A percentile compares a stretch with the other conserved stretches of the same genome.
phyloP scores from a whole-genome alignment of 37 sponge, comb jelly and placozoan species.

The Agelas oroides region DNA sequence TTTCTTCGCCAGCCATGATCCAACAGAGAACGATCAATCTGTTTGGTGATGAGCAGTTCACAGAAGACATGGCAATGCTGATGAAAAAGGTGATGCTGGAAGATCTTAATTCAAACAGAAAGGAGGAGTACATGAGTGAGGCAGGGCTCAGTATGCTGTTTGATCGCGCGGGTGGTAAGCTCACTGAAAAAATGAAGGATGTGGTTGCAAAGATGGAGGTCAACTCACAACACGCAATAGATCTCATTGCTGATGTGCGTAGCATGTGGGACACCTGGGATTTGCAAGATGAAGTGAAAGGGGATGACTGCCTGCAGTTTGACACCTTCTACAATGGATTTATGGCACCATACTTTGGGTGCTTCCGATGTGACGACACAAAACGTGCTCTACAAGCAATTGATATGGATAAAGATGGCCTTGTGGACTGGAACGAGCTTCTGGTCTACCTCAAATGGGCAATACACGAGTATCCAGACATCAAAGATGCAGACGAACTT shows the following conservation, averaged over 20 bases:
- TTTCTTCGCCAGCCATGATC: conserved; percentile 79
- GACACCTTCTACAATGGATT: conserved; percentile 59
- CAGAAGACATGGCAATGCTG: conserved; percentile 28
- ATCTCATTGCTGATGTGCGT: conserved; percentile 63
- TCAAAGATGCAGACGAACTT: conserved; percentile 49
- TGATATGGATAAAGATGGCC: conserved; percentile 79
- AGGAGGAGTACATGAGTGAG: conserved; percentile 86
- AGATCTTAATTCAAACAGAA: conserved; percentile 61
- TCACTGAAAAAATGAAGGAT: conserved; percentile 60
- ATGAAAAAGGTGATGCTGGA: conserved; percentile 81
- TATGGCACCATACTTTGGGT: conserved; percentile 85
- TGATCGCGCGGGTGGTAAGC: conserved; percentile 76
- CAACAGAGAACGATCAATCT: conserved; percentile 45
- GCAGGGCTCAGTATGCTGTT: conserved; percentile 69
- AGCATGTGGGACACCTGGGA: conserved; percentile 79
- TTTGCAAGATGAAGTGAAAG: conserved; percentile 28
- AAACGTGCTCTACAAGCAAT: conserved; percentile 50
- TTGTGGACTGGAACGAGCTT: conserved; percentile 83
- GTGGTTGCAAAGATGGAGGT: conserved; percentile 52
- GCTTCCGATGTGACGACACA: conserved; percentile 76
- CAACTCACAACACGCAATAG: conserved; percentile 19
- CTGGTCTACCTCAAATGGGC: conserved; percentile 82
- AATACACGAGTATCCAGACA: conserved; percentile 68
- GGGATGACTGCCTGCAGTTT: conserved; percentile 49
- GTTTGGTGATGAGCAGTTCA: conserved; percentile 53